Base-by-base conservation (phyloP, 2,888 invertebrate genomes). In the Cyaniris semiargus region DNA sequence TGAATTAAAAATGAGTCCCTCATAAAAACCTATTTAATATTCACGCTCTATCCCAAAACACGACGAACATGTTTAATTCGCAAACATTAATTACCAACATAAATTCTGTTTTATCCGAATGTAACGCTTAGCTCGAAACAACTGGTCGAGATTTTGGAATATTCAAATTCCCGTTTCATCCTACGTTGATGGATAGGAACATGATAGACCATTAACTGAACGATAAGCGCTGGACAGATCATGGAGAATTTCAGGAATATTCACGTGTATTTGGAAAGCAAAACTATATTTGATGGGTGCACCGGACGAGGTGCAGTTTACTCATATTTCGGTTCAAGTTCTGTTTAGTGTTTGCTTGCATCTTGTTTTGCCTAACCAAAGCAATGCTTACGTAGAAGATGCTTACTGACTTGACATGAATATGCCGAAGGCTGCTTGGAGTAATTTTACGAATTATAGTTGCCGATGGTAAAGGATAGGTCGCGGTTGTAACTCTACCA, bases 171-270 rank as follows among this genome's bases (percentile, higher is more conserved):
- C 21, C 3, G 44, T 44, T 44, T 44, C 58, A 58, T 58, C 58
- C 60, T 60, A 23, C 23, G 5, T n/a, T 58, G 58, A 60, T 60
- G 23, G 60, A 60, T 13, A 58, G 21, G 21, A 58, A 60, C 60
- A 13, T 23, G 23, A 23, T 60, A 60, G 1, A 60, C 13, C 60
- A 23, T 60, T 60, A 60, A 23, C 58, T 10, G 23, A 3, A 23
- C 23, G 60, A 23, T 23, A 60, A 60, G 60, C 10, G 23, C 10
- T 23, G 60, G 60, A 60, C 23, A 27, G 23, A 60, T 23, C 23
- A 60, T 60, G 60, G 60, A 4, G 60, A 60, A 23, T 60, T 60
- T 60, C 60, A 60, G 60, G 60, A 60, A 60, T 60, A 27, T 60
- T 60, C 60, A 58, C 58, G 23, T 23, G 23, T 7, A 60, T 60